Base-by-base conservation (phyloP, 2,888 invertebrate genomes). In the Tetramorium bicarinatum region DNA sequence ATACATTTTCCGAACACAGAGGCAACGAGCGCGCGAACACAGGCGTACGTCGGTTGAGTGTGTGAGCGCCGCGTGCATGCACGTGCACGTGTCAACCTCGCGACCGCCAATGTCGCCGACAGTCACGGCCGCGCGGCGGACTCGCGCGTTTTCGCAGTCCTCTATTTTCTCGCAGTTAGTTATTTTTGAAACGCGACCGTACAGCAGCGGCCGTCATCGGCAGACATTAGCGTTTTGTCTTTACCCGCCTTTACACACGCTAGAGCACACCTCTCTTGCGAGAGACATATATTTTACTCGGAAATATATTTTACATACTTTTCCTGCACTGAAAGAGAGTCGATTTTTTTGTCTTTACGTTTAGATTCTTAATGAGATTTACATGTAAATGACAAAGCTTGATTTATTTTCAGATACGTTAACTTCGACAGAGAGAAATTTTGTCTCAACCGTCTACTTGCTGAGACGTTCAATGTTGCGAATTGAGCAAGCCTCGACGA, bases 41-140 rank as follows among this genome's bases (percentile, higher is more conserved):
- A 21, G 13, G 38, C 34, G 8, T 9, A 25, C 64, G n/a, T 0
- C n/a, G 29, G 3, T 64, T 38, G 61, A 41, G n/a, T 21, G 54
- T 61, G 34, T 18, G 66, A 49, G 69, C 77, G 64, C 72, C 64
- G 62, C 75, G 59, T 79, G 82, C 80, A 81, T 77, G 66, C 71
- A 83, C 29, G 61, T 66, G 71, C 85, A 82, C 82, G 71, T 87
- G 88, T 76, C 86, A 86, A 67, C 71, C 82, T 87, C 82, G 82
- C 82, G 34, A 34, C 18, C 49, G 49, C 76, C 76, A 89, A 85
- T 82, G 76, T 83, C 85, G 79, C 38, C 64, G 84, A 34, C 69
- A 83, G 69, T 82, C 85, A 74, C 69, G 69, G 59, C 29, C 64
- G 82, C 25, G 64, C 59, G 82, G 13, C 3, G 76, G 62, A 82